These are phyloP conservation scores for Anoplophora glabripennis DNA, from an alignment of 1,140 invertebrate genomes.

Conservation along the genomic window DNA sequence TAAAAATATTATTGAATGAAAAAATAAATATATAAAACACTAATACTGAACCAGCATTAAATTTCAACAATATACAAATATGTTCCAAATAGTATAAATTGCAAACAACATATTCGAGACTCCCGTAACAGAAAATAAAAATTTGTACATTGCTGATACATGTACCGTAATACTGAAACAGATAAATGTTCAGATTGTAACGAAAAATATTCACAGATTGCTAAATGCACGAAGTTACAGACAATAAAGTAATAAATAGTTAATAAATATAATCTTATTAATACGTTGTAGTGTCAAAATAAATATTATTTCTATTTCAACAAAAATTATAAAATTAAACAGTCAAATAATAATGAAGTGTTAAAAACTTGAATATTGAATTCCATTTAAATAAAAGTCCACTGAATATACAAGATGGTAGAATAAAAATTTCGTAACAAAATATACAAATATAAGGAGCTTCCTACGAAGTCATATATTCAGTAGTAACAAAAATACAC, in stretches of 20 bases:
- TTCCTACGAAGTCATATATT: no score
- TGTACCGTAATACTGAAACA: background rate
- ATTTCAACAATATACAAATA: background rate
- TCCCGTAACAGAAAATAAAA: background rate
- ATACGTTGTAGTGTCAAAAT: background rate
- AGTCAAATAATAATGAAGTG: background rate
- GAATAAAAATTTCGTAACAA: no score
- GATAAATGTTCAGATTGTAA: background rate
- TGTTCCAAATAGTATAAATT: background rate
- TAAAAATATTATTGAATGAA: background rate
- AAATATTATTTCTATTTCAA: background rate
- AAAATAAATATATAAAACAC: conserved; percentile 6
- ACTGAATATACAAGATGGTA: no score
- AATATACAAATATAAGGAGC: no score
- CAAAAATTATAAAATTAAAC: background rate
- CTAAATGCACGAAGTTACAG: background rate
- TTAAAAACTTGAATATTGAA: background rate
- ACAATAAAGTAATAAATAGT: background rate
- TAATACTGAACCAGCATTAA: conserved; percentile 15
- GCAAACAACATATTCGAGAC: no score
- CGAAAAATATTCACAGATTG: background rate
- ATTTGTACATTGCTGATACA: conserved; percentile 1
- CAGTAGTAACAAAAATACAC: background rate
- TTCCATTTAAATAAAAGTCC: no score
- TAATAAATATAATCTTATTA: background rate